A percentile compares a stretch with the other conserved stretches of the same genome.
These are phyloP conservation scores for Polyergus mexicanus DNA, from an alignment of 1,140 invertebrate species.

Conservation along the genomic window DNA sequence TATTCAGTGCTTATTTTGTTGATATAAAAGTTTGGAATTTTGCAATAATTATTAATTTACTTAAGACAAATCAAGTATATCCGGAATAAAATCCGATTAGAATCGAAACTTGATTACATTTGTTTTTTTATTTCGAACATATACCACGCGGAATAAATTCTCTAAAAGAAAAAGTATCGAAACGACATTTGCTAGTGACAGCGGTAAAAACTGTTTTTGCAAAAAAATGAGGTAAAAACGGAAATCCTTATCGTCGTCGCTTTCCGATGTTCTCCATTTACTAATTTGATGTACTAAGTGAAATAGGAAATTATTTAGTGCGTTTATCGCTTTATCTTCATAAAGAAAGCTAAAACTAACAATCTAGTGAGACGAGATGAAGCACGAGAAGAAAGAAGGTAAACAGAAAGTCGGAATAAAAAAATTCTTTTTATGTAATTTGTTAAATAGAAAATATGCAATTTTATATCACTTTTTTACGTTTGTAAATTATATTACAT, in stretches of 20 bases:
- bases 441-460: neutral
- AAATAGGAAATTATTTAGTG: neutral
- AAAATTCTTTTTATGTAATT: neutral
- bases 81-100: slow-evolving; percentile 14
- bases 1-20: neutral
- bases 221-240: neutral
- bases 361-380: neutral
- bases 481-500: neutral
- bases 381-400: neutral
- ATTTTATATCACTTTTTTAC: neutral
- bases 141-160: neutral
- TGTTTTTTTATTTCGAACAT: neutral
- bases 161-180: neutral
- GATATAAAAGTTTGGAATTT: slow-evolving; percentile 27
- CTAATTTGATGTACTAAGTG: neutral
- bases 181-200: neutral
- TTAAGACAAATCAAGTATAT: slow-evolving; percentile 22
- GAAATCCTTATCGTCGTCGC: neutral
- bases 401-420: neutral
- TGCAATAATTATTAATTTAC: slow-evolving; percentile 43
- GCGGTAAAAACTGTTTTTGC: slow-evolving; percentile 30
- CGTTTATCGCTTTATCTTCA: slow-evolving; percentile 9
- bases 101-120: slow-evolving; percentile 36
- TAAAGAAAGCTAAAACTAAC: slow-evolving; percentile 11
- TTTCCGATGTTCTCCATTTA: slow-evolving; percentile 5